Base-by-base conservation (phyloP, 2,797 vertebrate species). In the Schizopygopsis pylzovi region DNA sequence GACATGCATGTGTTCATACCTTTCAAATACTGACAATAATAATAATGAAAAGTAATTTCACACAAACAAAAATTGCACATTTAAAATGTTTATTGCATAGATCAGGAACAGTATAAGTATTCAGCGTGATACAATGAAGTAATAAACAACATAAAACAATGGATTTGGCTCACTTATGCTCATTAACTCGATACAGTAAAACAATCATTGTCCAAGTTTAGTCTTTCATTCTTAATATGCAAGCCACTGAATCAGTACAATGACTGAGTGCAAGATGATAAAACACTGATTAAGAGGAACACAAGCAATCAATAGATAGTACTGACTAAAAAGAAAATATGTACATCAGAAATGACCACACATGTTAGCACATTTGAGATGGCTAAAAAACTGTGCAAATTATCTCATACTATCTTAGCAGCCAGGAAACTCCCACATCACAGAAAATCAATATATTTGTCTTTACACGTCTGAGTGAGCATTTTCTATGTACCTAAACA, bases 21-120 rank as follows among this genome's bases (percentile, higher is more conserved):
- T 63, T 79, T 79, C 4, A 63, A 63, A 81, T 49, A 9, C 1
- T 47, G 6, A 22, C 72, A 56, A 43, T 25, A 12, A 16, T 18
- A 20, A 37, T 22, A 37, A 1, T 11, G 45, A 10, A 11, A 5
- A 59, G 0, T 22, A 6, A 37, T 18, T 61, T 41, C 15, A 45
- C 20, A 39, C 1, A 65, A 18, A 41, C 3, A 7, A 59, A n/a
- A 37, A 39, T 6, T 25, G 20, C 9, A 54, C 20, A 41, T 81
- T 78, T 84, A 15, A 67, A 81, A 67, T 0, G 25, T 88, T 88
- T 85, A 88, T 86, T 89, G 88, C 82, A 89, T 89, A 88, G 86
- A 39, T 82, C 54, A 84, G 59, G 68, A 61, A 73, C 22, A 47
- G 33, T 41, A 68, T 7, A 81, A 68, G 22, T 10, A 56, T 45